Evolutionary conservation across 2,888 invertebrate genomes (phyloP).

Genomic region (Minunthozetes semirufus): DNA sequence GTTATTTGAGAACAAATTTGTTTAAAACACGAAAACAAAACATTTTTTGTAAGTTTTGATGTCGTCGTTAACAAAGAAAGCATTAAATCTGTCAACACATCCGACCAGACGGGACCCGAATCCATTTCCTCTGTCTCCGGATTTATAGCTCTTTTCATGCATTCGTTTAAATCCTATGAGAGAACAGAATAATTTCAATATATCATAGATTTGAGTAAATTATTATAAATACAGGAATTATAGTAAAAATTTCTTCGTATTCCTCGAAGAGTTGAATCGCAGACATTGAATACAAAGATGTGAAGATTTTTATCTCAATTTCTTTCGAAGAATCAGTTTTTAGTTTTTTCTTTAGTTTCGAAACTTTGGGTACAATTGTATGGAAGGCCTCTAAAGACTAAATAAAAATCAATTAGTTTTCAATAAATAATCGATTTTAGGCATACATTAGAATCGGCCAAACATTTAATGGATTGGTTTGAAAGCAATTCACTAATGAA

Average conservation of each 20-base stretch:
- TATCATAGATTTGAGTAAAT: not conserved
- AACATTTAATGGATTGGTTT: not conserved
- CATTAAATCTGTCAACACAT: conserved; percentile 41
- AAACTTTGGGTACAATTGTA: not conserved
- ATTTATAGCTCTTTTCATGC: conserved; percentile 39
- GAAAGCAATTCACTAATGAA: conserved; percentile 6
- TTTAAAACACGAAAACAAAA: conserved; percentile 38
- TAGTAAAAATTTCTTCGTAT: conserved; percentile 21
- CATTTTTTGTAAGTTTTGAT: conserved; percentile 35
- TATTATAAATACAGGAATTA: conserved; percentile 17
- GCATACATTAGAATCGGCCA: not conserved
- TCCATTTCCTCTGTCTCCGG: conserved; percentile 21
- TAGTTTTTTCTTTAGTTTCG: not conserved
- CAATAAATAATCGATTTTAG: not conserved
- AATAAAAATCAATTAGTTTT: not conserved
- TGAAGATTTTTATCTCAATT: conserved; percentile 16
- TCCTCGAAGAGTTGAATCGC: conserved; percentile 31
- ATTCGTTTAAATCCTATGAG: conserved; percentile 39
- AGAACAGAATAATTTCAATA: not conserved
- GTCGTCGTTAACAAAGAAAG: conserved; percentile 39
- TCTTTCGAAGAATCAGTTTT: not conserved
- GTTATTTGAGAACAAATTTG: conserved; percentile 39
- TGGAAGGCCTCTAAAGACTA: not conserved
- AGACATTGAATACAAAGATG: conserved; percentile 15
- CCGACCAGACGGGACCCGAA: conserved; percentile 39